Conservation (phyloP, 2,797 vertebrate species). For the Allobates femoralis region DNA sequence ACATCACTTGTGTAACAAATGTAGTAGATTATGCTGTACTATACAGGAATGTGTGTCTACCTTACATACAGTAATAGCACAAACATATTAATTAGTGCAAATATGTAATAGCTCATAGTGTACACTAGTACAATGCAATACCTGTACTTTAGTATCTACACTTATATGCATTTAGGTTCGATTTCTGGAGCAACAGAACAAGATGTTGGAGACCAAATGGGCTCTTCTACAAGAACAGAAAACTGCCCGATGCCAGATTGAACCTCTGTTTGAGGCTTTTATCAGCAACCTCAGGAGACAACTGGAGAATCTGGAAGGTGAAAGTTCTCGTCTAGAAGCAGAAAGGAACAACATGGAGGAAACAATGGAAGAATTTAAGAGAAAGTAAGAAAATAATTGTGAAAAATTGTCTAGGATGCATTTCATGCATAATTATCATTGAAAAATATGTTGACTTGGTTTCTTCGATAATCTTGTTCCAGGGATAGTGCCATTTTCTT, state of each 20-base stretch:
- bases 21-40: neutral
- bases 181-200: neutral
- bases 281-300: conserved; percentile 83
- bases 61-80: neutral
- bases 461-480: neutral
- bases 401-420: neutral
- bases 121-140: neutral
- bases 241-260: conserved; percentile 80
- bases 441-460: neutral
- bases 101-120: neutral
- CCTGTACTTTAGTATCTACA: neutral
- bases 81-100: neutral
- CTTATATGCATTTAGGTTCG: conserved; percentile 73
- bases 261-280: conserved; percentile 83
- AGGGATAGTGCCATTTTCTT: neutral
- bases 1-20: neutral
- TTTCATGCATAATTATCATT: neutral
- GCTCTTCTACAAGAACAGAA: conserved; percentile 43
- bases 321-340: conserved; percentile 81
- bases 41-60: neutral
- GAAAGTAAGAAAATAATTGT: conserved; percentile 43
- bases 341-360: conserved; percentile 83
- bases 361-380: conserved; percentile 73
- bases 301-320: conserved; percentile 79
- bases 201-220: neutral